phyloP scores from a whole-genome alignment of 2,797 vertebrate genomes.

The Acipenser transmontanus region DNA sequence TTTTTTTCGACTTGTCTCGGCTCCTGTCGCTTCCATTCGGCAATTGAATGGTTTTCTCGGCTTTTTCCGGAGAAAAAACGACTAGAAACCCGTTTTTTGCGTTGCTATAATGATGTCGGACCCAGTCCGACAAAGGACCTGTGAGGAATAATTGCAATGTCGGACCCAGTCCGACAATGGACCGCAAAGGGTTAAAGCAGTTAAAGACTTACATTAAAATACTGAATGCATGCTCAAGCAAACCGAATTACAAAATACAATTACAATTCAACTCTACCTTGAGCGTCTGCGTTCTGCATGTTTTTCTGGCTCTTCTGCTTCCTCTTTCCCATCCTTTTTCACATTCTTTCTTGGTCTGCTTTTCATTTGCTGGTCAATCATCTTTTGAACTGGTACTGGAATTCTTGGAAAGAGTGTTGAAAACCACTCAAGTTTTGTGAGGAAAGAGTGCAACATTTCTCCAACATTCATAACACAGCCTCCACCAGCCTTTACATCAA shows the following conservation, averaged over 20 bases:
- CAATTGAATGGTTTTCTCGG: no score
- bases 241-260: neutral
- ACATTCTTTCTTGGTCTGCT: constrained; percentile 81
- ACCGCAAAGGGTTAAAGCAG: no score
- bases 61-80: no score
- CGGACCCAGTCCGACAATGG: no score
- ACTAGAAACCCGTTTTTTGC: no score
- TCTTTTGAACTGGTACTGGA: constrained; percentile 95
- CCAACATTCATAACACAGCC: constrained; percentile 95
- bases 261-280: constrained; percentile 54
- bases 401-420: constrained; percentile 96
- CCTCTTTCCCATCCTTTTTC: constrained; percentile 78
- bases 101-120: no score
- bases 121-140: no score
- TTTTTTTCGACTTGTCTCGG: no score
- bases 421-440: constrained; percentile 98
- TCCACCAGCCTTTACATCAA: constrained; percentile 96
- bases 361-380: constrained; percentile 94
- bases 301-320: constrained; percentile 63
- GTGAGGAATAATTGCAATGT: no score
- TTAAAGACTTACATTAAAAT: neutral
- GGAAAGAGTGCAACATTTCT: constrained; percentile 96
- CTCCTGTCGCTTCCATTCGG: no score
- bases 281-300: constrained; percentile 78
- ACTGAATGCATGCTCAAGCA: neutral